Evolutionary conservation across 1,140 invertebrate species (phyloP), one percentile per base, ranked within the genome.

Genomic region (Pseudomyrmex flavicornis): DNA sequence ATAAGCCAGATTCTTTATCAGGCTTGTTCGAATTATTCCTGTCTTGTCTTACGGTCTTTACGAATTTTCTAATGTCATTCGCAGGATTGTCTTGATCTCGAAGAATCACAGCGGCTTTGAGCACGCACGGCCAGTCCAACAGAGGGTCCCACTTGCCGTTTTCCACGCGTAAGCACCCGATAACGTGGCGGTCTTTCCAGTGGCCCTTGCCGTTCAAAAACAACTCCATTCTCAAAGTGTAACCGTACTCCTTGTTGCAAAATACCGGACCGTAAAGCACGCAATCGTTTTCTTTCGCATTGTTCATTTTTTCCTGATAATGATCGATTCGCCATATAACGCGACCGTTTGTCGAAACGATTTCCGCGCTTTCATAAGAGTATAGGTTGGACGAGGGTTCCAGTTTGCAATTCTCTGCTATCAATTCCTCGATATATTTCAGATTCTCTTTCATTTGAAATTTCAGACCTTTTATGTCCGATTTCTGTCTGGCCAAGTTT

Each of bases 151-250:
- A 97, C 65, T 96, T 96, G 0, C 96, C 96, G 9, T 95, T 94
- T 7, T 97, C 92, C 7, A 97, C 95, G 62, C 95, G 95, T 12
- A 97, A 91, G 13, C 96, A 96, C 1, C 96, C 95, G 8, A 97
- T 96, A 63, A 97, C 89, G 87, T 97, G 96, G 0, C 96, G 95
- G 0, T 96, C 96, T 88, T 95, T 96, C 96, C 96, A 97, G 79
- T 96, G 96, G 5, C 96, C 96, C 48, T 96, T 95, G 9, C 96
- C 96, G 87, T 97, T 97, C 20, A 97, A 87, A 89, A 95, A 95
- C 4, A 97, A 91, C 83, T 97, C 95, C 26, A 96, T 93, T 91
- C 96, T 95, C 13, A 97, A 85, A 2, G 96, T 96, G 91, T 97
- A 97, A n/a, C 97, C 96, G 86, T 96, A 97, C 83, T 96, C 95